phyloP scores from a whole-genome alignment of 2,888 invertebrate species.

The Molorchus minor region DNA sequence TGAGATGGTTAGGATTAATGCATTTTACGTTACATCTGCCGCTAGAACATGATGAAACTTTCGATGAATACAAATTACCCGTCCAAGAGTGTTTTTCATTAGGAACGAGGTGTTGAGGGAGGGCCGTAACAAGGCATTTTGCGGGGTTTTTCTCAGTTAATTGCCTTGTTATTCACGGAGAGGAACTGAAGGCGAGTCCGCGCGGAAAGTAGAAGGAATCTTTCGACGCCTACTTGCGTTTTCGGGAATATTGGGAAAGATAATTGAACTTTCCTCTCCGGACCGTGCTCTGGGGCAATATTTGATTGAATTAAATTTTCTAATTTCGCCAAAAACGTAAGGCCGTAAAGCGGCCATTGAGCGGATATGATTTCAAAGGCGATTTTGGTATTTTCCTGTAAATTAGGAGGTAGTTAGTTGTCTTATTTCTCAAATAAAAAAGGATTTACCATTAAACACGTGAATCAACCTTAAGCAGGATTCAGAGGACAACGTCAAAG shows the following conservation, averaged over 20 bases:
- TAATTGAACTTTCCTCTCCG: constrained; percentile 16
- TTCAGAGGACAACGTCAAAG: too few species aligned
- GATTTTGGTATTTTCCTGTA: too few species aligned
- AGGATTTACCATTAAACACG: too few species aligned
- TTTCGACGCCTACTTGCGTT: not conserved
- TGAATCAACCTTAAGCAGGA: too few species aligned
- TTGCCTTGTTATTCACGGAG: constrained; percentile 22
- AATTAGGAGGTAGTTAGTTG: too few species aligned
- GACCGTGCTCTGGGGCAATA: not conserved
- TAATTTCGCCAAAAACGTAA: not conserved
- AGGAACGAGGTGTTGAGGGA: constrained; percentile 21
- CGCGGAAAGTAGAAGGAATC: constrained; percentile 10
- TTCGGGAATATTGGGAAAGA: constrained; percentile 17
- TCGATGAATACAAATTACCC: constrained; percentile 46
- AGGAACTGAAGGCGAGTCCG: constrained; percentile 11
- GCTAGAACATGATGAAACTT: constrained; percentile 46
- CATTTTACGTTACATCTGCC: constrained; percentile 43
- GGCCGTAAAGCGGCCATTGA: not conserved
- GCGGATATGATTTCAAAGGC: too few species aligned
- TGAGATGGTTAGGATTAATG: constrained; percentile 45
- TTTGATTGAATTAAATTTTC: constrained; percentile 10
- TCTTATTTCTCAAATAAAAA: too few species aligned
- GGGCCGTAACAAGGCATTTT: constrained; percentile 23
- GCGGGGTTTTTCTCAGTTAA: constrained; percentile 22
- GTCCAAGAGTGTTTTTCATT: constrained; percentile 31